Base-by-base conservation (phyloP, 2,888 invertebrate genomes). In the Himalopsyche anomala region DNA sequence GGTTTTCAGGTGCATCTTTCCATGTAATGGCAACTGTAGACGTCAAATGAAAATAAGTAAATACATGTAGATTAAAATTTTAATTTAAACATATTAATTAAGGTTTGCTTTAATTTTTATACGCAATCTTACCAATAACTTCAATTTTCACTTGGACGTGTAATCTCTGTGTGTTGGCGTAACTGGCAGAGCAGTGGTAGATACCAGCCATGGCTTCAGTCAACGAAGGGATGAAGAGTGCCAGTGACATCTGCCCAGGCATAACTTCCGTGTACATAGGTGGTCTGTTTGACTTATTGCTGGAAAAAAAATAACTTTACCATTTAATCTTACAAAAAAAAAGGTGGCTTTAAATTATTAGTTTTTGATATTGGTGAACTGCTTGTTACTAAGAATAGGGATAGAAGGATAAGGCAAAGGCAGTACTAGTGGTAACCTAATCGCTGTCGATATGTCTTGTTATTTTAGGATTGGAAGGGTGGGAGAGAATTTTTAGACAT, bases 111-210 rank as follows among this genome's bases (percentile, higher is more conserved):
- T 87, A 87, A 38, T 28, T 28, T 17, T 28, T 12, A 17, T 83
- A 5, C 74, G 12, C 36, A 42, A 74, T 12, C 94, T 94, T 92
- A 96, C 96, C 93, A 90, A 96, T 96, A 87, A 96, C 96, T 90
- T 95, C 95, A 90, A 97, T 94, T 89, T 93, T 92, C 79, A 97
- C 96, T 87, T 94, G 94, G 85, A 95, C 95, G 89, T 92, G 93
- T 83, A 97, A 91, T 54, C 93, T 92, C 90, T 95, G 94, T 86
- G 95, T 95, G 89, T 93, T 94, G 87, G 97, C 96, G 91, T 97
- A 98, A 87, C 94, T 95, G n/a, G 96, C 97, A 45, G 94, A 94
- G 90, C 98, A 98, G 87, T 95, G 96, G 92, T 98, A 98, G 89
- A 93, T 94, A 86, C 98, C 98, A 56, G 95, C 96, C 93, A 97